Evolutionary conservation across 1,140 invertebrate species (phyloP), one percentile per base, ranked within the genome.

Genomic region (Leguminivora glycinivorella): DNA sequence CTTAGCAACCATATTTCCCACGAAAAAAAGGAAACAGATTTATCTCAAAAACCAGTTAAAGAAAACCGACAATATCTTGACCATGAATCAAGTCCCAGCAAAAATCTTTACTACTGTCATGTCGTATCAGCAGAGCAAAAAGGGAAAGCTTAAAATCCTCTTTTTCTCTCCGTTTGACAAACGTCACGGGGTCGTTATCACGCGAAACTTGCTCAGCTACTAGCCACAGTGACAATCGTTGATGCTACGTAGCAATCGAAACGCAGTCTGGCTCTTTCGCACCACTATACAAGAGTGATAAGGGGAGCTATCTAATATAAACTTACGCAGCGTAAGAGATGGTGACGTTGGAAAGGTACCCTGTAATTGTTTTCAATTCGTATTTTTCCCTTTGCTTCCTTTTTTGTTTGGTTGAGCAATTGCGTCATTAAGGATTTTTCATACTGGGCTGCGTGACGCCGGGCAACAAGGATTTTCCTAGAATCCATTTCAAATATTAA

Each of bases 111-210:
- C 58, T 31, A 63, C 14, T 63, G 58, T 29, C 58, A 63, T 63
- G 10, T 17, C 58, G 58, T 63, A 63, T 63, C 58, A 63, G 26
- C 25, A 31, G 31, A 31, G 25, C 58, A 63, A 63, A 52, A 43
- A 60, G 56, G 25, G 56, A 63, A 63, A 63, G 58, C 58, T 63
- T 63, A 63, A 63, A 63, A 63, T 63, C 58, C 58, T 63, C 26
- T 29, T 63, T 63, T 63, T 63, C 26, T 63, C 22, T 31, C 19
- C 58, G 58, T 63, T 26, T 63, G 29, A 63, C 58, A 63, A 63
- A 63, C 25, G 29, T 63, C 58, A 29, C 26, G 7, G 2, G 58
- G 58, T 63, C 58, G 58, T 63, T 63, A 63, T 63, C 58, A 31
- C 26, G 58, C 25, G 58, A 63, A 63, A 31, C 58, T 63, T 63